Evolutionary conservation across 1,140 invertebrate genomes (phyloP).

Genomic region (Oscheius sp.): DNA sequence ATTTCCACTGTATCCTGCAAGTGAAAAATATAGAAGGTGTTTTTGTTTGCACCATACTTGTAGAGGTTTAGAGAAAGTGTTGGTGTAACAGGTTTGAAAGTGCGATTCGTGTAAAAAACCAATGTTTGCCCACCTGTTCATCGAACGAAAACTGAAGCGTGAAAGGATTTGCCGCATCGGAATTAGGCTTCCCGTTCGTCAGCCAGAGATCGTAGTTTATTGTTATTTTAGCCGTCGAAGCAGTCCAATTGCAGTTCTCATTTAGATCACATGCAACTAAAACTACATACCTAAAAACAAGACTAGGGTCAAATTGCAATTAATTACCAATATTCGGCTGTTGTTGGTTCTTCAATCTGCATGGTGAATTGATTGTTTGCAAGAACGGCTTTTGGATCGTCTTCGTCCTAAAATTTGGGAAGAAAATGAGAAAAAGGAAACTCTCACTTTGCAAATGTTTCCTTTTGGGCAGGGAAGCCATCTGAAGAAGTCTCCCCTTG

Average conservation of each 20-base stretch:
- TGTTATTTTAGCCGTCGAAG: slow-evolving; percentile 62
- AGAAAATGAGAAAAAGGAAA: not conserved
- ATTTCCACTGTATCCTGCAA: slow-evolving; percentile 81
- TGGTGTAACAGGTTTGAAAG: not conserved
- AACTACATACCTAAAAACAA: slow-evolving; percentile 81
- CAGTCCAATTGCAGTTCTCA: slow-evolving; percentile 75
- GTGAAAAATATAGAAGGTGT: too few relatives aligned
- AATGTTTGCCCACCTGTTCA: slow-evolving; percentile 68
- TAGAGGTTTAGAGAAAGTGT: too few relatives aligned
- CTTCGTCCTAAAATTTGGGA: slow-evolving; percentile 72
- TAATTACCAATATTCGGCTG: slow-evolving; percentile 73
- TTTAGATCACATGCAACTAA: slow-evolving; percentile 83
- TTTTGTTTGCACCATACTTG: too few relatives aligned
- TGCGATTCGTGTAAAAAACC: slow-evolving; percentile 5
- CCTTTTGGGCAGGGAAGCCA: slow-evolving; percentile 78
- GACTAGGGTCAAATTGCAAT: not conserved
- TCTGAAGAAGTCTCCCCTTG: slow-evolving; percentile 76
- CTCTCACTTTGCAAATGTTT: slow-evolving; percentile 69
- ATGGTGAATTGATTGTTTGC: slow-evolving; percentile 87
- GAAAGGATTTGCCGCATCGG: slow-evolving; percentile 74
- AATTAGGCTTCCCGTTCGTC: slow-evolving; percentile 88
- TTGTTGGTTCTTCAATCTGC: slow-evolving; percentile 79
- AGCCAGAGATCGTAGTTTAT: slow-evolving; percentile 90
- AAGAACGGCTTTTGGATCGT: slow-evolving; percentile 78
- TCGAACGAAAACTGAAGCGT: slow-evolving; percentile 95